A percentile compares a stretch with the other conserved stretches of the same genome.
Conservation (phyloP, 2,113 vertebrate species). For the Carollia perspicillata region DNA sequence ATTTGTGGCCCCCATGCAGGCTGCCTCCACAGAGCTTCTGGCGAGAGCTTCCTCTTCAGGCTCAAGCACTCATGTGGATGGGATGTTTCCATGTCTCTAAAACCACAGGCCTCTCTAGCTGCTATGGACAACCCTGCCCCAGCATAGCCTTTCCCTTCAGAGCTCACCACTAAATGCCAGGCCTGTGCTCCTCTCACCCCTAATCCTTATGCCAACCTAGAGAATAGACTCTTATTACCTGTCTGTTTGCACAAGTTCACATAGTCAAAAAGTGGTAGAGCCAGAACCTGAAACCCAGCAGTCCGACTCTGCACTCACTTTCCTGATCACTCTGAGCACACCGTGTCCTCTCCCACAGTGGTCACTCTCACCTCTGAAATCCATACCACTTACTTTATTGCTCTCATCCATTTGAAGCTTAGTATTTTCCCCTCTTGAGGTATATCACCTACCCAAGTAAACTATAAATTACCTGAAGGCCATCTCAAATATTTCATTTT, state of each 20-base stretch:
- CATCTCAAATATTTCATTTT: neutral
- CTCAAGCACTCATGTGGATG: accelerated
- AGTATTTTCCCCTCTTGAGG: neutral
- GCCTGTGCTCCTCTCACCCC: neutral
- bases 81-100: neutral
- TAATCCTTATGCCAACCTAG: neutral
- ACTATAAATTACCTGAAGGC: neutral
- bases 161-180: neutral
- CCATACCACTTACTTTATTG: neutral
- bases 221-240: too few relatives aligned
- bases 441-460: neutral
- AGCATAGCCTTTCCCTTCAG: neutral
- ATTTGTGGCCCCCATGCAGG: neutral
- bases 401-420: neutral
- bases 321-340: neutral
- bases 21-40: neutral
- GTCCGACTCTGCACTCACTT: neutral
- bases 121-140: neutral
- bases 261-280: neutral
- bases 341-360: neutral
- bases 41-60: neutral
- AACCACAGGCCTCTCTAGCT: neutral
- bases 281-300: neutral
- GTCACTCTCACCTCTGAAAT: neutral
- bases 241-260: neutral